Percentiles rank a stretch among this genome's conserved stretches.
These are phyloP conservation scores for Enteromius argenteus DNA, from an alignment of 2,797 vertebrate species.

Conservation along the genomic window DNA sequence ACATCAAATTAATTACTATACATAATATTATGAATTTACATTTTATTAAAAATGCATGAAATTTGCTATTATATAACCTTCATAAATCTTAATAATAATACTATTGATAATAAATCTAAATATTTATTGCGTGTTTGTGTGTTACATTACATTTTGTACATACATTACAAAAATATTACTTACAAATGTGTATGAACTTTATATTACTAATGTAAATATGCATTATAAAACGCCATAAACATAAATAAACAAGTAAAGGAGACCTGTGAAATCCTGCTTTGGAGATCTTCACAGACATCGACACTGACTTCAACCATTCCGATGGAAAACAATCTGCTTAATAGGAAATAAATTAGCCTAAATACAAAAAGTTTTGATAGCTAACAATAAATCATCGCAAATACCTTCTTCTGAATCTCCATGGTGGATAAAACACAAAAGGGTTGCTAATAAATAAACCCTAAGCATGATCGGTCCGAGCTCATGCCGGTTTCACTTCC, in stretches of 20 bases:
- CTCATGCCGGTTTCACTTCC: constrained; percentile 34
- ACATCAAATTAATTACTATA: neutral
- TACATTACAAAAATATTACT: too few relatives aligned
- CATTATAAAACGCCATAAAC: neutral
- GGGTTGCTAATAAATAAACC: neutral
- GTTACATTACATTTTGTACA: too few relatives aligned
- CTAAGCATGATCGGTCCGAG: neutral
- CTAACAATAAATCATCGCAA: neutral
- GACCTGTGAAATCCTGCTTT: constrained; percentile 94
- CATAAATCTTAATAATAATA: too few relatives aligned
- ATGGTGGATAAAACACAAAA: neutral
- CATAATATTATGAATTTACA: too few relatives aligned
- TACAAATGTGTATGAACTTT: too few relatives aligned
- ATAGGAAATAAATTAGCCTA: neutral
- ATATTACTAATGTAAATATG: too few relatives aligned
- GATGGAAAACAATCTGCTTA: constrained; percentile 71
- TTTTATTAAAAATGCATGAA: too few relatives aligned
- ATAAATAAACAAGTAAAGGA: neutral
- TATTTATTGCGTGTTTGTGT: too few relatives aligned
- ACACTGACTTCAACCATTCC: constrained; percentile 66
- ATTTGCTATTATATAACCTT: neutral
- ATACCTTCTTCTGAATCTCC: constrained; percentile 42
- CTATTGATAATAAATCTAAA: too few relatives aligned
- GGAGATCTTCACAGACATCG: constrained; percentile 78
- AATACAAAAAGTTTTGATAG: neutral